Conservation (phyloP, 2,797 vertebrate genomes). For the Myotis planiceps region DNA sequence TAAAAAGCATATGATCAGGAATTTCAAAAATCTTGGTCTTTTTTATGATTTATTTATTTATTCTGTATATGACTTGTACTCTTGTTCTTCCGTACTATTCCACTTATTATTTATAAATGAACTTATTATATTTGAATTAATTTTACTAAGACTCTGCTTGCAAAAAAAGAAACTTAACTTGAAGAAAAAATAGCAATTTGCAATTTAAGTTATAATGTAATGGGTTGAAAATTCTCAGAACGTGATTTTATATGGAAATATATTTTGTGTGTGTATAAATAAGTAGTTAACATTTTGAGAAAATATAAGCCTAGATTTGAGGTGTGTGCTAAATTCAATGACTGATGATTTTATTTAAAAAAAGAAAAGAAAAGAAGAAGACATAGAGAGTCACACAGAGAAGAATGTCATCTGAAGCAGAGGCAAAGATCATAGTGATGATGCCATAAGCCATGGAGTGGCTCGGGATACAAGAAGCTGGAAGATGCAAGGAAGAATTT, state of each 20-base stretch:
- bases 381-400: not conserved
- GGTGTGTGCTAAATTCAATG: not conserved
- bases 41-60: not conserved
- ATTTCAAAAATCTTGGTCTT: not conserved
- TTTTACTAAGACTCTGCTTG: not conserved
- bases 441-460: not conserved
- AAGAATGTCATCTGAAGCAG: not conserved
- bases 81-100: not conserved
- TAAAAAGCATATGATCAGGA: not conserved
- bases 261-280: not conserved
- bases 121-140: not conserved
- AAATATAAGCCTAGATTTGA: not conserved
- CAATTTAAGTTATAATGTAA: not conserved
- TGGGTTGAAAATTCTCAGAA: not conserved
- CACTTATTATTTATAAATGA: not conserved
- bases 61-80: not conserved
- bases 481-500: not conserved
- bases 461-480: fast-evolving
- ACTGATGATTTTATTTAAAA: not conserved
- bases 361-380: not conserved
- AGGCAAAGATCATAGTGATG: not conserved
- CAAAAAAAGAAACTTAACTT: not conserved
- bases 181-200: not conserved
- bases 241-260: not conserved
- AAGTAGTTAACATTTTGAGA: not conserved